Evolutionary conservation across 2,888 invertebrate species (phyloP), one percentile per base, ranked within the genome.

Genomic region (Ormia ochracea): DNA sequence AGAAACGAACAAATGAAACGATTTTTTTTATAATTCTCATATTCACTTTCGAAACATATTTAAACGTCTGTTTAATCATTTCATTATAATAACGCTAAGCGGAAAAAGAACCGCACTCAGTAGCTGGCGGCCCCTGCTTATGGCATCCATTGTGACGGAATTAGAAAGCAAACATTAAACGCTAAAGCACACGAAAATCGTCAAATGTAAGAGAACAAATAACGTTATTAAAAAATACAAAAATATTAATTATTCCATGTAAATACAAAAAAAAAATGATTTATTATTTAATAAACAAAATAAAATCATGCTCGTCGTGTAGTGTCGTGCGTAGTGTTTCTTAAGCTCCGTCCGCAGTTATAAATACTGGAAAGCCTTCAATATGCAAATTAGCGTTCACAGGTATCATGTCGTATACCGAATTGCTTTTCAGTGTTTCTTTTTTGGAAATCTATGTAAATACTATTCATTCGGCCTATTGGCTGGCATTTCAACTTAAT

Each of bases 1-100:
- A 23, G 9, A 43, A 4, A 58, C 14, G 26, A 45, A 1, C 9
- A 21, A 43, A 59, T 41, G 36, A 61, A 63, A 6, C 14, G 12
- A 48, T 36, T 69, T 26, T 45, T 45, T 38, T 48, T 23, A n/a
- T 14, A 58, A 66, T 56, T 36, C 41, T 50, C 17, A 4, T 17
- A 63, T 63, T 43, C 26, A 23, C 48, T 23, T 69, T 36, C 36
- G 41, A 28, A 58, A 41, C 45, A 72, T 59, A 31, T 73, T 59
- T 63, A 28, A 45, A 59, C 45, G 26, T 38, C 52, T 59, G 31
- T 59, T 41, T 54, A 26, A 4, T 31, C 36, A 28, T 50, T 68
- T 68, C 14, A 48, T 69, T 65, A 69, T 65, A 69, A 78, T 58
- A 78, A 58, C 63, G 68, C 54, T 41, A 38, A 69, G 23, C 17